Evolutionary conservation across 1,140 invertebrate genomes (phyloP).

Genomic region (Bombus fervidus): DNA sequence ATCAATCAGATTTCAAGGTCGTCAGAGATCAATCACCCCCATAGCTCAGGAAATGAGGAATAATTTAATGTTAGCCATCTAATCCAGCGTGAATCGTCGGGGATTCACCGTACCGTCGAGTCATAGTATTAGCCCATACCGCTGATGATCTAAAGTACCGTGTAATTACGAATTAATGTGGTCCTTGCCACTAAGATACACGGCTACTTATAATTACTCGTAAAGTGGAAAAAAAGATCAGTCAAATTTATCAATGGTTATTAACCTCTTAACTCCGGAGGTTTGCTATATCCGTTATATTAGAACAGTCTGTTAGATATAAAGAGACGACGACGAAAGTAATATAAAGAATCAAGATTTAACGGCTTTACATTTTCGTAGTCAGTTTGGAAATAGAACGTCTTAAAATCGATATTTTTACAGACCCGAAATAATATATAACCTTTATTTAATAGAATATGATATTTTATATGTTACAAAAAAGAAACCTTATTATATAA

Average conservation of each 20-base stretch:
- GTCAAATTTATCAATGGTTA: not conserved
- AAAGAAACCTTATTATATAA: no score
- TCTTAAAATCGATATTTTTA: no score
- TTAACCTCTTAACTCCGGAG: not conserved
- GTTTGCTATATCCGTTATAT: not conserved
- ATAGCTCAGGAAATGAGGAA: not conserved
- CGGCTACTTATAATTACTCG: not conserved
- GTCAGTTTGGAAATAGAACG: not conserved
- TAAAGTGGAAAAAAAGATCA: not conserved
- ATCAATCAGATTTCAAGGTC: not conserved
- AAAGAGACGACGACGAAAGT: no score
- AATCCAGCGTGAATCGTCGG: not conserved
- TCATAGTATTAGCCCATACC: not conserved
- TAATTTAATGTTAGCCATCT: slow-evolving; percentile 8
- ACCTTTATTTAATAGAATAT: no score
- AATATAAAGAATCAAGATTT: not conserved
- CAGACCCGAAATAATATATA: no score
- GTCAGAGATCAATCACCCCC: no score
- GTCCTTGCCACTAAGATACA: not conserved
- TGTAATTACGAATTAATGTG: slow-evolving; percentile 4
- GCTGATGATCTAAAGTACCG: slow-evolving; percentile 1
- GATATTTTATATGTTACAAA: no score
- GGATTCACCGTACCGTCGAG: not conserved
- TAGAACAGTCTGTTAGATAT: not conserved
- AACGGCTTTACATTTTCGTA: no score